Evolutionary conservation across 2,797 vertebrate species (phyloP).

Genomic region (Acanthopagrus latus): DNA sequence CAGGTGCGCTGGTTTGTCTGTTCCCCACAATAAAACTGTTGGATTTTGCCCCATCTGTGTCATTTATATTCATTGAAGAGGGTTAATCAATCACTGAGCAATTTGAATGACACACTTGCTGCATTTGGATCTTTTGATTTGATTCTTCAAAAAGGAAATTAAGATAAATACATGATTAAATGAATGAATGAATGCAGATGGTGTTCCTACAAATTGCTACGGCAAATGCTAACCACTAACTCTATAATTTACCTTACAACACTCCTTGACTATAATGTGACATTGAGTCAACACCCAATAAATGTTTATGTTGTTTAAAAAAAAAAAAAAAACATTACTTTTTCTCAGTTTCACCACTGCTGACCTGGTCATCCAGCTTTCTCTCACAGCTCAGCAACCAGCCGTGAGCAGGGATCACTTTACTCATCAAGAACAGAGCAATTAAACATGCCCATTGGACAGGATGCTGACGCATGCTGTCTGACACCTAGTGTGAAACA

Average conservation of each 20-base stretch:
- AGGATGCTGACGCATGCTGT: neutral
- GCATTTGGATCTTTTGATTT: neutral
- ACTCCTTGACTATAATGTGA: neutral
- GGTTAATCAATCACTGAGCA: slow-evolving; percentile 42
- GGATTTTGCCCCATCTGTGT: neutral
- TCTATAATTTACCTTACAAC: slow-evolving; percentile 26
- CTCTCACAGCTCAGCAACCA: neutral
- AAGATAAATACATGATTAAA: neutral
- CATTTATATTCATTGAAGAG: slow-evolving; percentile 38
- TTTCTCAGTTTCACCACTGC: neutral
- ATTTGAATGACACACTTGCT: slow-evolving; percentile 29
- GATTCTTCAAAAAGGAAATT: neutral
- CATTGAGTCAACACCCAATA: neutral
- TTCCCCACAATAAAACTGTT: slow-evolving; percentile 12
- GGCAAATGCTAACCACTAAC: no score
- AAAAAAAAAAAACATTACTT: neutral
- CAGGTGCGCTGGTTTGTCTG: neutral
- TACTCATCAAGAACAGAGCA: neutral
- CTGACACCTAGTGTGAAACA: neutral
- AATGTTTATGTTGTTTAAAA: neutral
- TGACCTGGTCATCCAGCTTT: neutral
- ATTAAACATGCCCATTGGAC: neutral
- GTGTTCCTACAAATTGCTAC: slow-evolving; percentile 19
- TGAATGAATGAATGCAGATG: slow-evolving; percentile 11
- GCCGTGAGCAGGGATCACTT: neutral